A percentile compares a stretch with the other conserved stretches of the same genome.
Evolutionary conservation across 2,888 invertebrate species (phyloP).

Genomic region (Molorchus minor): DNA sequence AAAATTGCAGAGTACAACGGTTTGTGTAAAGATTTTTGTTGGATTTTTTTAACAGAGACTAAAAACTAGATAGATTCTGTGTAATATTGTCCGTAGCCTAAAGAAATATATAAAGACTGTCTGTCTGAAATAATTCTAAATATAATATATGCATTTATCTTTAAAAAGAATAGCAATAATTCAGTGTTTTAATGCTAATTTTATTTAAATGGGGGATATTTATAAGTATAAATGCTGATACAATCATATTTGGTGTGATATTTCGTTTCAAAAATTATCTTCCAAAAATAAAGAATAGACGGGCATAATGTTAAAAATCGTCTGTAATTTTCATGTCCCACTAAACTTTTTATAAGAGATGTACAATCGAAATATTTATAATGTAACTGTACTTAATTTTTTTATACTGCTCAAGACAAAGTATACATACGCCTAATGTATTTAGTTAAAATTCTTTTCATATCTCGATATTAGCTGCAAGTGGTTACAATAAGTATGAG

Average conservation of each 20-base stretch:
- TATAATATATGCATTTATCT: constrained; percentile 42
- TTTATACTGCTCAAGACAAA: constrained; percentile 57
- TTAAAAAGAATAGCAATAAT: constrained; percentile 58
- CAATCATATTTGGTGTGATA: constrained; percentile 43
- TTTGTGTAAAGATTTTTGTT: constrained; percentile 28
- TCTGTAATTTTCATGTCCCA: constrained; percentile 28
- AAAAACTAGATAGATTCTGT: constrained; percentile 49
- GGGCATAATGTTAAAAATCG: constrained; percentile 4
- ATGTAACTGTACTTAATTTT: constrained; percentile 48
- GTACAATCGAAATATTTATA: constrained; percentile 38
- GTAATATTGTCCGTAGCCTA: constrained; percentile 55
- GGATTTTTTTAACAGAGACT: constrained; percentile 31
- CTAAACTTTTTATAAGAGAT: constrained; percentile 28
- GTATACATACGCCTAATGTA: constrained; percentile 50
- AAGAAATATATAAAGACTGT: constrained; percentile 52
- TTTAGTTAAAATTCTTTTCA: constrained; percentile 37
- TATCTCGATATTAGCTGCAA: constrained; percentile 35
- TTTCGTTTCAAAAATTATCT: constrained; percentile 34
- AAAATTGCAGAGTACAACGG: constrained; percentile 37
- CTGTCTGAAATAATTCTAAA: constrained; percentile 55
- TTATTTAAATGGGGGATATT: constrained; percentile 9
- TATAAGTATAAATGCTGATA: constrained; percentile 27
- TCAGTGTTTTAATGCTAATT: constrained; percentile 50
- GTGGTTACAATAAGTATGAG: no score
- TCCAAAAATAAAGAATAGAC: constrained; percentile 6